Percentiles rank a stretch among this genome's conserved stretches.
phyloP scores from a whole-genome alignment of 1,140 invertebrate species.

The Drosophila parvula region DNA sequence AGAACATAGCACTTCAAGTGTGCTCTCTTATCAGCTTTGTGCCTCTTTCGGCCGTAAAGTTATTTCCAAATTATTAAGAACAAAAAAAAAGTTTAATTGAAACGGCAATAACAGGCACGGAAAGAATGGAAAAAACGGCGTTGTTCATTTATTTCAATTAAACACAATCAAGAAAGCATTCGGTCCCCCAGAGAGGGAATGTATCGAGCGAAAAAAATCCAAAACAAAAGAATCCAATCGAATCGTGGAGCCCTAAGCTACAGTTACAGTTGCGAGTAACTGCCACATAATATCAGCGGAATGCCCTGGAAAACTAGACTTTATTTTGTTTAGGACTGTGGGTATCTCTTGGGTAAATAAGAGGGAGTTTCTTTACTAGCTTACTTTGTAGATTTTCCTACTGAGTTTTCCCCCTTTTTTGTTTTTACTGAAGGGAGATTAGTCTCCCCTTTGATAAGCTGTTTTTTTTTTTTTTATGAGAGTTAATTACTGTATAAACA shows the following conservation, averaged over 20 bases:
- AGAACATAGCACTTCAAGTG: conserved; percentile 12
- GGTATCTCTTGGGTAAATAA: conserved; percentile 5
- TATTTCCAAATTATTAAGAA: conserved; percentile 37
- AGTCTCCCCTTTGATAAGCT: conserved; percentile 42
- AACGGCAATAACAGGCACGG: conserved; percentile 34
- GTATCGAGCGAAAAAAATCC: conserved; percentile 9
- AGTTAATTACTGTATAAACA: conserved; percentile 33
- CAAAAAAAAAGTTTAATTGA: conserved; percentile 65
- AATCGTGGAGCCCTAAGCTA: conserved; percentile 24
- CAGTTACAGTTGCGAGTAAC: conserved; percentile 12
- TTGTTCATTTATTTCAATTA: conserved; percentile 81
- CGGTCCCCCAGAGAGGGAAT: conserved; percentile 16
- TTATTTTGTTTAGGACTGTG: conserved; percentile 1
- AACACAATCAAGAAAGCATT: conserved; percentile 72
- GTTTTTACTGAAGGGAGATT: conserved; percentile 31
- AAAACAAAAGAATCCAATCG: conserved; percentile 44
- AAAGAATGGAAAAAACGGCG: conserved; percentile 46
- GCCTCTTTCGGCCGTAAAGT: conserved; percentile 20
- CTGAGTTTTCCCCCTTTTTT: not conserved
- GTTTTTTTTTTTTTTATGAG: conserved; percentile 27
- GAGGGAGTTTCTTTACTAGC: not conserved
- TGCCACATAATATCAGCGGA: conserved; percentile 14
- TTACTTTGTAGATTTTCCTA: not conserved
- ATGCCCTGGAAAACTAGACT: not conserved
- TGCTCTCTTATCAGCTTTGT: conserved; percentile 34